Evolutionary conservation across 2,888 invertebrate genomes (phyloP).

Genomic region (Phyllotreta cruciferae): DNA sequence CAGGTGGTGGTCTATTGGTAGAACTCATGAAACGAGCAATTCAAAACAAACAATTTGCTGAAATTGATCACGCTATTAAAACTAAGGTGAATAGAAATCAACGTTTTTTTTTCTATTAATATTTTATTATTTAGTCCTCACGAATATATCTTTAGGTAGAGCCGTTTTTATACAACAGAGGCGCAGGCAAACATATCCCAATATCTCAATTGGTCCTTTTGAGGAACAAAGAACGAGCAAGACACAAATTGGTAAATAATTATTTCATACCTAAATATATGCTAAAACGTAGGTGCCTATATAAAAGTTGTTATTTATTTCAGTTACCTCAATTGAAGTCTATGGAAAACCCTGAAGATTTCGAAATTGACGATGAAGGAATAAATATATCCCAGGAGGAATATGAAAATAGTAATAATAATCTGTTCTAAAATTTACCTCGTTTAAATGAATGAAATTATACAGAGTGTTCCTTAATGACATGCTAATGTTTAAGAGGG

Average conservation of each 20-base stretch:
- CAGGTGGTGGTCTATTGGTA: slow-evolving; percentile 90
- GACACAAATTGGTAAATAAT: slow-evolving; percentile 74
- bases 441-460: no score
- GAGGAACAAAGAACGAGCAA: slow-evolving; percentile 83
- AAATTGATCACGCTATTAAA: slow-evolving; percentile 91
- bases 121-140: not conserved
- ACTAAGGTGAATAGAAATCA: slow-evolving; percentile 65
- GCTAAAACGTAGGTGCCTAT: not conserved
- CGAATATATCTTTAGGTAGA: slow-evolving; percentile 65
- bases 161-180: slow-evolving; percentile 92
- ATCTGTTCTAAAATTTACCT: no score
- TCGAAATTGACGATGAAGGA: slow-evolving; percentile 81
- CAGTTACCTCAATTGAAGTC: slow-evolving; percentile 77
- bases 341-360: slow-evolving; percentile 86
- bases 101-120: not conserved
- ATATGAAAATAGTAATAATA: slow-evolving; percentile 58
- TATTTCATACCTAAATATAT: not conserved
- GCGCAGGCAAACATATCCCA: slow-evolving; percentile 89
- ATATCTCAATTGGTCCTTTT: slow-evolving; percentile 86
- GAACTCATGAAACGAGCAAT: slow-evolving; percentile 92
- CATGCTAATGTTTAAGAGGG: no score
- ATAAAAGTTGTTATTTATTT: slow-evolving; percentile 47
- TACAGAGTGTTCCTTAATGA: no score
- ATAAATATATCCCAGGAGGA: slow-evolving; percentile 66
- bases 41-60: slow-evolving; percentile 88